Base-by-base conservation (phyloP, 2,888 invertebrate species). In the Temnothorax ravouxi region DNA sequence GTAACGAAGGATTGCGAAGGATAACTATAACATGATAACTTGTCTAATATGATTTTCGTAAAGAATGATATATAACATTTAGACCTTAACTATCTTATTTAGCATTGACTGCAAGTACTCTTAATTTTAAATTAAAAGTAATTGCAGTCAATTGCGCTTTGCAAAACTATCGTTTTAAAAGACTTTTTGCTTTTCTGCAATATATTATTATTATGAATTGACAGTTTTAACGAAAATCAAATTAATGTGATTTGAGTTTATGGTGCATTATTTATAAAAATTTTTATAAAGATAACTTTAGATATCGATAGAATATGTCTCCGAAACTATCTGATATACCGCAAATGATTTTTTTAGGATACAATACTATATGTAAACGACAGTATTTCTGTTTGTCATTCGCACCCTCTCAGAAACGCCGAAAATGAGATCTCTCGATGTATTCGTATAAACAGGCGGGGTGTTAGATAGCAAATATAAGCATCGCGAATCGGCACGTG, bases 401-500 rank as follows among this genome's bases (percentile, higher is more conserved):
- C 61, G 13, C 66, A 67, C 54, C 67, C 67, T 44, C 44, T 47
- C 11, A 56, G 34, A 71, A 59, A 21, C 13, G 21, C 15, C 38
- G 18, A 54, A 71, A 69, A 74, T 21, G 34, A 4, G 21, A 74
- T 74, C 34, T 74, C 47, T n/a, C 59, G 59, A 38, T 72, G 38
- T 21, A 38, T 74, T 50, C 75, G 34, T 52, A 34, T 25, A 52
- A 52, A 76, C 47, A 47, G 79, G n/a, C 56, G 18, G 59, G 18
- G 21, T 6, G 41, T 41, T 47, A 74, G 56, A 69, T 56, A 56
- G 72, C 56, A 34, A 38, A 69, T 29, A 34, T 72, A 47, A 25
- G 44, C 59, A 72, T 56, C 75, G 56, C 38, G 56, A 80, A 75
- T 76, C 41, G 76, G n/a, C 74, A 75, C 74, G 74, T 61, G 74